Percentiles rank a stretch among this genome's conserved stretches.
Evolutionary conservation across 2,797 vertebrate species (phyloP).

Genomic region (Champsocephalus gunnari): DNA sequence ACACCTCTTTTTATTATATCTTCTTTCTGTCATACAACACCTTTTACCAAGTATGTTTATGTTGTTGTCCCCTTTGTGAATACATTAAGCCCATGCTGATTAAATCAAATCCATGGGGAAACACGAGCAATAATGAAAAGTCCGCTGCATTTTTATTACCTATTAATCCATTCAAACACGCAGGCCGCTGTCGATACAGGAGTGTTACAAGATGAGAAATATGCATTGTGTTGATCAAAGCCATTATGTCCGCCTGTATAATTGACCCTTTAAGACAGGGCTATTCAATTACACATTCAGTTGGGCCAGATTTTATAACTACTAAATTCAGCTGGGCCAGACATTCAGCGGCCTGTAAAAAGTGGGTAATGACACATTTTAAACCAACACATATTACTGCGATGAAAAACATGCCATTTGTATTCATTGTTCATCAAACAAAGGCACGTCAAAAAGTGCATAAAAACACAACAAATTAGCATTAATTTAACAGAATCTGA

Average conservation of each 20-base stretch:
- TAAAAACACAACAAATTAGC: too few relatives aligned
- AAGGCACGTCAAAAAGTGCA: too few relatives aligned
- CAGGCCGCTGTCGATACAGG: not conserved
- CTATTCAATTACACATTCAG: too few relatives aligned
- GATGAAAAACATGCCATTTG: too few relatives aligned
- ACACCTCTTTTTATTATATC: conserved; percentile 20
- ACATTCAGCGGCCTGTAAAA: too few relatives aligned
- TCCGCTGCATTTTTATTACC: conserved; percentile 40
- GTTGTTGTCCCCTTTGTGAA: conserved; percentile 6
- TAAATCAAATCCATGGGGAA: conserved; percentile 33
- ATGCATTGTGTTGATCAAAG: not conserved
- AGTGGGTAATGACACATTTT: too few relatives aligned
- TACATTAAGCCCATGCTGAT: conserved; percentile 27
- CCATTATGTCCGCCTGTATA: not conserved
- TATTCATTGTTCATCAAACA: too few relatives aligned
- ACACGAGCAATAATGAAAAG: conserved; percentile 50
- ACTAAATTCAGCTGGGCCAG: too few relatives aligned
- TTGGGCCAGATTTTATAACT: too few relatives aligned
- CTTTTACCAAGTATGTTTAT: conserved; percentile 20
- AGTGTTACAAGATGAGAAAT: conserved; percentile 1
- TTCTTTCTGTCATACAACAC: conserved; percentile 28
- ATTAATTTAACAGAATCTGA: too few relatives aligned
- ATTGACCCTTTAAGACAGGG: not conserved
- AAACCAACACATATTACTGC: too few relatives aligned
- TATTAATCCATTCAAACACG: conserved; percentile 39